These are phyloP conservation scores for Sclerodermus sp. DNA, from an alignment of 2,888 invertebrate genomes.

Conservation along the genomic window DNA sequence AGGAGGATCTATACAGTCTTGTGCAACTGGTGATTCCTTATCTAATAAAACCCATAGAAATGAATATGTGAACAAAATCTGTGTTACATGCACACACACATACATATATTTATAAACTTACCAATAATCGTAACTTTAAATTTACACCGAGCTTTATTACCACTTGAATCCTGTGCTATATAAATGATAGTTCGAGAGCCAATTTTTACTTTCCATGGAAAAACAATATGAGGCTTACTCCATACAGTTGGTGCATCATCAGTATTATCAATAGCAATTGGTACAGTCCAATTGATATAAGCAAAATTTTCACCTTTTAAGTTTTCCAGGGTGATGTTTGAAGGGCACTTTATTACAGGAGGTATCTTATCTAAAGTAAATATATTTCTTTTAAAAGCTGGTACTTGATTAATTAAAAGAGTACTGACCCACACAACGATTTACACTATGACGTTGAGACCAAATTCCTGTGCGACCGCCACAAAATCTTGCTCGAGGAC, in stretches of 20 bases:
- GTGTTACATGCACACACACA: neutral
- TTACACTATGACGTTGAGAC: constrained; percentile 57
- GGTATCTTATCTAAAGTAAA: constrained; percentile 61
- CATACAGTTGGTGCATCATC: constrained; percentile 61
- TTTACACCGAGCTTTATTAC: constrained; percentile 65
- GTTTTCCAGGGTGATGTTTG: constrained; percentile 58
- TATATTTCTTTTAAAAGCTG: too few species aligned
- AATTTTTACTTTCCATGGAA: constrained; percentile 63
- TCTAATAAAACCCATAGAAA: constrained; percentile 52
- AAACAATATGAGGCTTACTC: constrained; percentile 63
- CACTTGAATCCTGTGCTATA: constrained; percentile 64
- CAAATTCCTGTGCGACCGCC: constrained; percentile 63
- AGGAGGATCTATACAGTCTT: constrained; percentile 65
- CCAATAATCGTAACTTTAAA: constrained; percentile 64
- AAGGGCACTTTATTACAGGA: constrained; percentile 64
- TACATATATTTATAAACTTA: constrained; percentile 31
- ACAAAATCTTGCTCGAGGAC: constrained; percentile 62
- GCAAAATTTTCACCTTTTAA: constrained; percentile 61
- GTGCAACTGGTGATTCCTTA: constrained; percentile 62
- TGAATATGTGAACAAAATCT: neutral
- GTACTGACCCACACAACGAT: constrained; percentile 60
- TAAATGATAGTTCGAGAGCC: constrained; percentile 65
- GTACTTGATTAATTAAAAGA: too few species aligned
- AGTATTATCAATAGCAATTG: constrained; percentile 63
- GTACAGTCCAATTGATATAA: constrained; percentile 60